Evolutionary conservation across 1,140 invertebrate species (phyloP), one percentile per base, ranked within the genome.

Genomic region (Drosophila carrolli): DNA sequence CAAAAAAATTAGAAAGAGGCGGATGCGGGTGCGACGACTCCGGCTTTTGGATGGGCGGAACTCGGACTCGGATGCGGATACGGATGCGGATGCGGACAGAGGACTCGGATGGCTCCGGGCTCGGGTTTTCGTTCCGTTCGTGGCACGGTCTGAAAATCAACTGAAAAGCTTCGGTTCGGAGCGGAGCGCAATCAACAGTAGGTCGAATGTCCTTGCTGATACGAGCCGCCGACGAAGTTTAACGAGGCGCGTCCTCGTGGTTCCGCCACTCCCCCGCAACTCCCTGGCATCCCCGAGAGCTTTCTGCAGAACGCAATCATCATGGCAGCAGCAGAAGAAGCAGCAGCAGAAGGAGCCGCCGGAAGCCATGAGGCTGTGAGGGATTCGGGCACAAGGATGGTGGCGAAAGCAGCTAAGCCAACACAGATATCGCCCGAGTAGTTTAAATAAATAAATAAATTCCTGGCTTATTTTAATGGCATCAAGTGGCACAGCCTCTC

Each of bases 141-240:
- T 88, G 72, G 84, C 83, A 80, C 84, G 80, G 84, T 80, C 83
- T 89, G 76, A 89, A 89, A 89, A 89, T 89, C 76, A 89, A 88
- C 83, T 88, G 84, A 88, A 86, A 83, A 83, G 83, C 83, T 88
- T 89, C 73, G 73, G 29, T 38, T 29, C 47, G 38, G 61, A 66
- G 61, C 65, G 29, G 65, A 67, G 76, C 67, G 65, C 80, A 88
- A 88, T 89, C 83, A 88, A 88, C 83, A 88, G 83, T 88, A 88
- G 84, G 83, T 88, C 83, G 83, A 89, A 89, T 88, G 84, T 89
- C 83, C 83, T 83, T 89, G 76, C 76, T 88, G 83, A 89, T 88
- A 88, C 80, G 78, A 84, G 60, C 56, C 40, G 40, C 67, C 46
- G 40, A 70, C 60, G 71, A 80, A 79, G 81, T 40, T 54, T 43